Base-by-base conservation (phyloP, 2,888 invertebrate genomes). In the Tridacna crocea region DNA sequence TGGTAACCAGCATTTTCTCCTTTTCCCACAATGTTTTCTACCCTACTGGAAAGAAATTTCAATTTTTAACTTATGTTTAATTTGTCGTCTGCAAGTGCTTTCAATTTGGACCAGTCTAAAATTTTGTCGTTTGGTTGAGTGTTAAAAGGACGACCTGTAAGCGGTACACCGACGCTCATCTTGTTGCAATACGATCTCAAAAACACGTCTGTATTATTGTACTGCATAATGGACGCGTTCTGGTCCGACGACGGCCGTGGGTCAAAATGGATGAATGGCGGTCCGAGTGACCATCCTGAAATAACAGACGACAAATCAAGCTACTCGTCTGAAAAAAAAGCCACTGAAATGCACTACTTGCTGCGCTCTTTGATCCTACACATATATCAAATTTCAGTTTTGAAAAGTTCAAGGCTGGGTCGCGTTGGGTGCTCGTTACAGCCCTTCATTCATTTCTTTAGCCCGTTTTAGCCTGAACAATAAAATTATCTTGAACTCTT, bases 401-500 rank as follows among this genome's bases (percentile, higher is more conserved):
- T 65, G 65, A 65, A 68, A 68, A 48, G 68, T 68, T 68, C 68
- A 68, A 68, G 68, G 68, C 17, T 46, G 47, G 68, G 68, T 68
- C 68, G 36, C 19, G 55, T 55, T 15, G 55, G 19, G 22, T 61
- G 6, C 61, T 61, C 36, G 36, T 36, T 36, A 36, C 36, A 36
- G 8, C 36, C 36, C 36, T 36, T 36, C 36, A 36, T 36, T 36
- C 36, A 36, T 36, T 36, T 4, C 8, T 36, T 36, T 36, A 36
- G 36, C 36, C 36, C 36, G 36, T 2, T 36, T 36, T 8, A 36
- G 36, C 8, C 36, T 36, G 36, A 36, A 36, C 36, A 36, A 36
- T 36, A 8, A 8, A 36, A 4, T 36, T 2, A n/a, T n/a, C n/a
- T n/a, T n/a, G n/a, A n/a, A n/a, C n/a, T n/a, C n/a, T n/a, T n/a